These are phyloP conservation scores for Smutsia gigantea DNA, from an alignment of 2,797 vertebrate genomes.

Conservation along the genomic window DNA sequence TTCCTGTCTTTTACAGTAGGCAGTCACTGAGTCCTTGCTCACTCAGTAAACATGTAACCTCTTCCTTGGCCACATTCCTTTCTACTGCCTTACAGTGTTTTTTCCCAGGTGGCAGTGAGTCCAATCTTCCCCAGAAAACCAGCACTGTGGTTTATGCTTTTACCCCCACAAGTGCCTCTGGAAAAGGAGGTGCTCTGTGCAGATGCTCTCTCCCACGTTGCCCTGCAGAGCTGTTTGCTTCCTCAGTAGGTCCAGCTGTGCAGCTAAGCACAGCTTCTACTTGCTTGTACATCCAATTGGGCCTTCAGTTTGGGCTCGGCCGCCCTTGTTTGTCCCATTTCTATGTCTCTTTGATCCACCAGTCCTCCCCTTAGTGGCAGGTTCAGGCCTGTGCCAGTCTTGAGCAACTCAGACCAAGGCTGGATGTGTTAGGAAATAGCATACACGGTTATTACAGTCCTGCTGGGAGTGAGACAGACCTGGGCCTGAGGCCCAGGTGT, in stretches of 20 bases:
- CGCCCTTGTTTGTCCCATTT: background rate
- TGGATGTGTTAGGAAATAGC: background rate
- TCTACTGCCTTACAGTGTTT: accelerated
- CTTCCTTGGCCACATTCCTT: background rate
- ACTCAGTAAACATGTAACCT: background rate
- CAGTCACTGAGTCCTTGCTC: background rate
- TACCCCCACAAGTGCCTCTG: background rate
- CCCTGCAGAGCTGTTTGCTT: background rate
- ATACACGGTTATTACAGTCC: background rate
- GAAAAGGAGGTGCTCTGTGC: background rate
- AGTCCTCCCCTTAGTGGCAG: background rate
- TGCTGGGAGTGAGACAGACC: background rate
- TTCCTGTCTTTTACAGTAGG: background rate
- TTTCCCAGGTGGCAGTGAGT: background rate
- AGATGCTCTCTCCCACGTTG: background rate
- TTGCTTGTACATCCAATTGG: background rate
- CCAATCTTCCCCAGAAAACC: background rate
- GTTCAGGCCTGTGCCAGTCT: background rate
- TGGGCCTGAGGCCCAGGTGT: background rate
- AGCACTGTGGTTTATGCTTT: background rate
- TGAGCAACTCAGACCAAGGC: background rate
- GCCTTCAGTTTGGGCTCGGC: background rate
- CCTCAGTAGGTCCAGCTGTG: background rate
- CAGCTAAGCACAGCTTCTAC: background rate
- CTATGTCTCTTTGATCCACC: background rate